These are phyloP conservation scores for Euwallacea fornicatus DNA, from an alignment of 1,140 invertebrate genomes.

Conservation along the genomic window DNA sequence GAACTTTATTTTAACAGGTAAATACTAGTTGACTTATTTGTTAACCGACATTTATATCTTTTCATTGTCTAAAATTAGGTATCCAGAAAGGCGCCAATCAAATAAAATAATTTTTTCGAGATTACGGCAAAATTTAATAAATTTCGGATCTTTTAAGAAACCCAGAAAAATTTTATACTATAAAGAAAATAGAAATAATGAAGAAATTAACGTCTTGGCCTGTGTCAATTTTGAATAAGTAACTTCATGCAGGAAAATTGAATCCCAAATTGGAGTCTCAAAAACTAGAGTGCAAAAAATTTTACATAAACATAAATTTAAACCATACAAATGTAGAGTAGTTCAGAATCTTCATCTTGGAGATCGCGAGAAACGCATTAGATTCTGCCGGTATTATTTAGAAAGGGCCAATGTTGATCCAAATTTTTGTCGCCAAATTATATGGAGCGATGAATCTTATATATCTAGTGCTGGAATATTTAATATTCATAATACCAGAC, in stretches of 20 bases:
- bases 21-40: background rate
- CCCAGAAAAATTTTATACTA: background rate
- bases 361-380: background rate
- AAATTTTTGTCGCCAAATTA: background rate
- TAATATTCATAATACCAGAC: too few relatives aligned
- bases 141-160: background rate
- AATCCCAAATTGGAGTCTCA: background rate
- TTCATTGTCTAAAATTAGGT: background rate
- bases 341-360: background rate
- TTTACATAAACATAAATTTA: background rate
- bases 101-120: background rate
- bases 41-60: slow-evolving; percentile 1
- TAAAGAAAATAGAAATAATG: background rate
- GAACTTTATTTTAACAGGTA: slow-evolving; percentile 6
- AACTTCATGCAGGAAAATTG: slow-evolving; percentile 1
- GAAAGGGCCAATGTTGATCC: background rate
- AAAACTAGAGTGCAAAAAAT: too few relatives aligned
- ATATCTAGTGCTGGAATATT: too few relatives aligned
- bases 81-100: too few relatives aligned
- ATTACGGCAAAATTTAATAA: background rate
- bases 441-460: too few relatives aligned
- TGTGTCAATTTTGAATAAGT: background rate
- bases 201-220: slow-evolving; percentile 4
- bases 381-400: background rate
- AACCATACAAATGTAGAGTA: slow-evolving; percentile 5